A percentile compares a stretch with the other conserved stretches of the same genome.
Evolutionary conservation across 23 tunicate genomes (phyloP).

Genomic region (Diplosoma virens): DNA sequence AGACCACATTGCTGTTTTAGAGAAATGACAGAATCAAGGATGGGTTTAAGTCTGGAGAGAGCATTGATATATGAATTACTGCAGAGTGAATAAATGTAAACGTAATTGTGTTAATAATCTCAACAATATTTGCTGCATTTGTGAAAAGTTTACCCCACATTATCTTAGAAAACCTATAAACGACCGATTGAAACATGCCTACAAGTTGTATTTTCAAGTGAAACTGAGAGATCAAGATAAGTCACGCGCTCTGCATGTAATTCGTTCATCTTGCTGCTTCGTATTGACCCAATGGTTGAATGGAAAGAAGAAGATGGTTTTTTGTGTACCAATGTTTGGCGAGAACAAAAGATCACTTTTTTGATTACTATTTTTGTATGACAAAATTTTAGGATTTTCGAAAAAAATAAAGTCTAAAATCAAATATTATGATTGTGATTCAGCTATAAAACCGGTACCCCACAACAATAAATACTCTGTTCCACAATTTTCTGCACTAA

Average conservation of each 20-base stretch:
- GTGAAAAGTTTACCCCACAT: slow-evolving; percentile 13
- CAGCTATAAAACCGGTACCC: slow-evolving; percentile 17
- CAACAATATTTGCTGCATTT: slow-evolving; percentile 14
- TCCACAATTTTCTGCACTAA: not conserved
- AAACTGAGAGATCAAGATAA: slow-evolving; percentile 33
- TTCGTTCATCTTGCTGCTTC: not conserved
- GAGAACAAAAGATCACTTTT: not conserved
- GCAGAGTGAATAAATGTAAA: no score
- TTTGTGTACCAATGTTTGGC: slow-evolving; percentile 17
- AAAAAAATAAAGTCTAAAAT: slow-evolving; percentile 3
- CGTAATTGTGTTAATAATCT: not conserved
- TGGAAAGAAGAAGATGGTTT: slow-evolving; percentile 37
- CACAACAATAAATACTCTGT: not conserved
- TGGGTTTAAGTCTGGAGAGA: no score
- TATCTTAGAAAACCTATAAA: not conserved
- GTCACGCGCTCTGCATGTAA: slow-evolving; percentile 18
- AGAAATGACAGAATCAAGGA: no score
- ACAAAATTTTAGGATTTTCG: slow-evolving; percentile 5
- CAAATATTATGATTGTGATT: not conserved
- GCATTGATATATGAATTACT: no score
- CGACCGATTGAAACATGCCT: not conserved
- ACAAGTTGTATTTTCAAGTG: slow-evolving; percentile 12
- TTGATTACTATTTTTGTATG: slow-evolving; percentile 20
- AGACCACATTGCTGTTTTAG: no score
- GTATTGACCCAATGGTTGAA: slow-evolving; percentile 19